Percentiles rank a stretch among this genome's conserved stretches.
phyloP scores from a whole-genome alignment of 1,140 invertebrate genomes.

The Elysia chlorotica region DNA sequence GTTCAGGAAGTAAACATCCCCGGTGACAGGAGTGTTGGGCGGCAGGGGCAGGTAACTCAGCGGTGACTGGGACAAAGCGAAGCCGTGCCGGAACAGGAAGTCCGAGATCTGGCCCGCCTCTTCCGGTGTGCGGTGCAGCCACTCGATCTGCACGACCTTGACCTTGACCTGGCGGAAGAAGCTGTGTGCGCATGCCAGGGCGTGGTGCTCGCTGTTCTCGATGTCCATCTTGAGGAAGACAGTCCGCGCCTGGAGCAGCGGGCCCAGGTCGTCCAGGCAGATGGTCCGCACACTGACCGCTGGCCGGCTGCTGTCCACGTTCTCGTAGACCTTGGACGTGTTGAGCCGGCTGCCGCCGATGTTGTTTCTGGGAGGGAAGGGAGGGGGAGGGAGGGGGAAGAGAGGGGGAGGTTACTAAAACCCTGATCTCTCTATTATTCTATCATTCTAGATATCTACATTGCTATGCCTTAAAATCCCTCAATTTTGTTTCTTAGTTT shows the following conservation, averaged over 20 bases:
- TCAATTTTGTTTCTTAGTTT: no score
- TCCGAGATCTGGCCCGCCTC: no score
- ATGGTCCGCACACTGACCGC: not conserved
- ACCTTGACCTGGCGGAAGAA: not conserved
- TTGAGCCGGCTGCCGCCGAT: not conserved
- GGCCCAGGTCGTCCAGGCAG: constrained; percentile 3
- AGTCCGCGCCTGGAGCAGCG: not conserved
- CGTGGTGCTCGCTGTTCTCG: constrained; percentile 3
- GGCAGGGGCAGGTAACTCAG: no score
- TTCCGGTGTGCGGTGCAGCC: no score
- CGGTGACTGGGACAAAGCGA: no score
- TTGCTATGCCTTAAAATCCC: no score
- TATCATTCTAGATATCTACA: not conserved
- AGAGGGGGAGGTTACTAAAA: not conserved
- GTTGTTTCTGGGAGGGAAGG: not conserved
- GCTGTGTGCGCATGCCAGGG: not conserved
- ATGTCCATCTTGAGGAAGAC: constrained; percentile 8
- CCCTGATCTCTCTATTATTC: not conserved
- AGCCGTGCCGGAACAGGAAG: no score
- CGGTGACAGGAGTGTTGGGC: no score
- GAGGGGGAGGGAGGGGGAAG: no score
- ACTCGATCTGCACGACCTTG: constrained; percentile 8
- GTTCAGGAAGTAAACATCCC: no score
- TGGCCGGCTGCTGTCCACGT: not conserved
- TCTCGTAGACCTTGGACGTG: not conserved